phyloP scores from a whole-genome alignment of 2,113 vertebrate genomes.

The Lophius piscatorius region DNA sequence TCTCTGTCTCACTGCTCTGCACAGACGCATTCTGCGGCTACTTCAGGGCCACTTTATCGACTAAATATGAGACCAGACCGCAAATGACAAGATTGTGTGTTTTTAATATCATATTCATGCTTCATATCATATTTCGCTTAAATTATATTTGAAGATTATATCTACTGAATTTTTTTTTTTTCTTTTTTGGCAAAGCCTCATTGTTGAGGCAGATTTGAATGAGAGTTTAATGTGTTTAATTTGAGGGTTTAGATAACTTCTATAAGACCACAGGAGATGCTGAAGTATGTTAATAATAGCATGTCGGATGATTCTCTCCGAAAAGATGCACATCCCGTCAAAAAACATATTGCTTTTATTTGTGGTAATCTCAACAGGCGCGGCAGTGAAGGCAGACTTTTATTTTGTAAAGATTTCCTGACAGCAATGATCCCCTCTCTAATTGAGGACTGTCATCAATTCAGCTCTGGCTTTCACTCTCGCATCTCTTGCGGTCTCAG shows the following conservation, averaged over 20 bases:
- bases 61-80: slow-evolving; percentile 32
- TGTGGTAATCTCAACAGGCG: slow-evolving; percentile 36
- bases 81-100: slow-evolving; percentile 23
- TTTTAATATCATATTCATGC: slow-evolving; percentile 2
- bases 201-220: too few relatives aligned
- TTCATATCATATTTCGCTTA: too few relatives aligned
- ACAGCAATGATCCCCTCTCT: slow-evolving; percentile 42
- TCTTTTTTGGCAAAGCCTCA: too few relatives aligned
- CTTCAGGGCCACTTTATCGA: slow-evolving; percentile 22
- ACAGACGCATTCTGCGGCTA: slow-evolving; percentile 50
- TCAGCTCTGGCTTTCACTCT: slow-evolving; percentile 38
- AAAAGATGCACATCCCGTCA: slow-evolving; percentile 10
- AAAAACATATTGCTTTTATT: slow-evolving; percentile 56
- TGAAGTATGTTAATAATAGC: not conserved
- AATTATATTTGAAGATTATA: too few relatives aligned
- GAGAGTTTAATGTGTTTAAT: too few relatives aligned
- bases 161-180: too few relatives aligned
- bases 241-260: too few relatives aligned
- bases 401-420: slow-evolving; percentile 38
- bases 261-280: not conserved
- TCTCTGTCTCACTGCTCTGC: slow-evolving; percentile 67
- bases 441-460: slow-evolving; percentile 55
- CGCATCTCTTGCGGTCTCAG: slow-evolving; percentile 47
- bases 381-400: slow-evolving; percentile 1
- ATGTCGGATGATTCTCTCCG: slow-evolving; percentile 17